Evolutionary conservation across 2,797 vertebrate species (phyloP), one percentile per base, ranked within the genome.

Genomic region (Perodicticus potto): DNA sequence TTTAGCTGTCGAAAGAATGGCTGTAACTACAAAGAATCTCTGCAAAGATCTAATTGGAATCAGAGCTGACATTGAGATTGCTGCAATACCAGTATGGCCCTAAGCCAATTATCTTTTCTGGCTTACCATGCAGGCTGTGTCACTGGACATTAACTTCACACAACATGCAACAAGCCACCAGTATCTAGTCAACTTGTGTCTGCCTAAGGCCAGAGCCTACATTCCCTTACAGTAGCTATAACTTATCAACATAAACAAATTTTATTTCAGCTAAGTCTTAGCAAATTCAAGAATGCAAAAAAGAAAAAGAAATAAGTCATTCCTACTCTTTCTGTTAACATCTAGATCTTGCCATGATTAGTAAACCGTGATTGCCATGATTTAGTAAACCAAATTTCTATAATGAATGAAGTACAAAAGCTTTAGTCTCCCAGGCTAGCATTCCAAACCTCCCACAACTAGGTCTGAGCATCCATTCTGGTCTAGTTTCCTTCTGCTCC

Each of bases 101-200:
- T 53, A 70, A 98, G 98, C 97, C 86, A 43, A 83, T 92, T 53
- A 91, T 83, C 95, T 72, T 86, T 67, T 96, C 96, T 29, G 92
- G 97, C 98, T 97, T 97, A 97, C 98, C 96, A 94, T 72, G 95
- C 97, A 98, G 97, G 81, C 96, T 94, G 32, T 67, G 97, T 97
- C 98, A 92, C 29, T 34, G 3, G 3, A 63, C 97, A 98, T 98
- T 94, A 98, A 97, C 93, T 65, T 98, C 98, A 98, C 43, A 65
- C 5, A 65, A 37, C 55, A 3, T 59, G 55, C 37, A 96, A 82
- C 19, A 95, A 55, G 95, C 87, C 59, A 45, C 43, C 70, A 97
- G 94, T 61, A 34, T 89, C 96, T 81, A 77, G 67, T 96, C 94
- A 93, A 88, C 92, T 84, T 67, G 95, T 61, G 95, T 95, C 94